Conservation (phyloP, 2,888 invertebrate species). For the Agonopterix arenella region DNA sequence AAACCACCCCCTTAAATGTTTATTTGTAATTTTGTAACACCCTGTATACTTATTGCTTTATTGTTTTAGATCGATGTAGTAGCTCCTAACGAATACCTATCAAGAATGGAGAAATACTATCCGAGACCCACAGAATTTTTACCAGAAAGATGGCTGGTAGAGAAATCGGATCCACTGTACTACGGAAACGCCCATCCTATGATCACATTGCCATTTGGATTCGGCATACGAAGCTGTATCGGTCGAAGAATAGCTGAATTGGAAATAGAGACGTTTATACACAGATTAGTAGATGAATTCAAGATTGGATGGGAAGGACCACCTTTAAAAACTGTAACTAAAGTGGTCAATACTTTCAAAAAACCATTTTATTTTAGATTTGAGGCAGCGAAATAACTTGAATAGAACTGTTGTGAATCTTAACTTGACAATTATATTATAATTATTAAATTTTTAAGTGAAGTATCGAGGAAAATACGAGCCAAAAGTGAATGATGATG, state of each 20-base stretch:
- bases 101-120: constrained; percentile 73
- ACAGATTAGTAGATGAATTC: constrained; percentile 42
- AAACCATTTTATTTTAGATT: constrained; percentile 50
- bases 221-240: constrained; percentile 81
- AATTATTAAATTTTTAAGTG: too few species aligned
- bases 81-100: constrained; percentile 83
- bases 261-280: constrained; percentile 77
- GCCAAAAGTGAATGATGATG: too few species aligned
- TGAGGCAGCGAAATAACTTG: constrained; percentile 16
- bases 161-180: constrained; percentile 56
- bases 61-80: constrained; percentile 82
- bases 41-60: too few species aligned
- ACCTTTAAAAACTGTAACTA: constrained; percentile 40
- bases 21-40: too few species aligned
- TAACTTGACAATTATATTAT: too few species aligned
- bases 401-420: not conserved
- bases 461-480: too few species aligned
- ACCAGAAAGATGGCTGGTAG: constrained; percentile 83
- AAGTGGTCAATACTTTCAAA: constrained; percentile 40
- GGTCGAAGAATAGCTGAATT: constrained; percentile 84
- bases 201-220: constrained; percentile 81
- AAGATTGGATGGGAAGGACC: constrained; percentile 57
- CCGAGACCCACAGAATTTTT: constrained; percentile 72
- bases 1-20: too few species aligned
- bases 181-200: constrained; percentile 76